A percentile compares a stretch with the other conserved stretches of the same genome.
Evolutionary conservation across 1,140 invertebrate species (phyloP).

Genomic region (Tachypleus tridentatus): DNA sequence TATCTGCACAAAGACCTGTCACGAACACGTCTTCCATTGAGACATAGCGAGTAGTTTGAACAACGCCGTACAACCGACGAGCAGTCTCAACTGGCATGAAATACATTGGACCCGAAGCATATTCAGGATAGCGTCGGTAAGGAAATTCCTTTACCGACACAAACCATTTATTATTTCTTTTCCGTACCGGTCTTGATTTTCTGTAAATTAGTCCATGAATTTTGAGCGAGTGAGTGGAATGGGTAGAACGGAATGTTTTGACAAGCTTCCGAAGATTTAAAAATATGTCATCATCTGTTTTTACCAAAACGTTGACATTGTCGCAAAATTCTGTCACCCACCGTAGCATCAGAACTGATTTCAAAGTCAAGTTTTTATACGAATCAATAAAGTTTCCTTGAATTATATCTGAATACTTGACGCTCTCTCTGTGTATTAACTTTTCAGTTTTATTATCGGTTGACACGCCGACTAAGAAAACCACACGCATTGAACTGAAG

Average conservation of each 20-base stretch:
- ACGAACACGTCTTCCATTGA: constrained; percentile 39
- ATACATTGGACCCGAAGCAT: constrained; percentile 42
- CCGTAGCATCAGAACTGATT: constrained; percentile 70
- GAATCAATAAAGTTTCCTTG: constrained; percentile 57
- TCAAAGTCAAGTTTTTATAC: constrained; percentile 70
- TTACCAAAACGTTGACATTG: constrained; percentile 56
- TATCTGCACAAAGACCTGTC: constrained; percentile 33
- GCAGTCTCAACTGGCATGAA: constrained; percentile 29
- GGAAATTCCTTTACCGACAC: constrained; percentile 26
- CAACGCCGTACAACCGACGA: constrained; percentile 33
- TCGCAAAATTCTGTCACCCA: constrained; percentile 57
- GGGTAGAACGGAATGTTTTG: too few species aligned
- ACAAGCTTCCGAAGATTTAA: constrained; percentile 47
- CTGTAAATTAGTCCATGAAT: too few species aligned
- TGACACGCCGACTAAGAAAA: constrained; percentile 56
- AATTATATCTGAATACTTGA: constrained; percentile 29
- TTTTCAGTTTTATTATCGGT: constrained; percentile 19
- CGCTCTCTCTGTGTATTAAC: constrained; percentile 24
- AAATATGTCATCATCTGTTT: constrained; percentile 67
- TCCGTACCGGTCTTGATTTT: constrained; percentile 5
- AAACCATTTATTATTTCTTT: constrained; percentile 24
- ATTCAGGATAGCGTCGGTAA: constrained; percentile 25
- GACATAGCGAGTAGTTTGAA: constrained; percentile 28
- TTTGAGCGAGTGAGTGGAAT: too few species aligned
- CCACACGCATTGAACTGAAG: constrained; percentile 13